Evolutionary conservation across 2,113 vertebrate species (phyloP).

Genomic region (Acanthochromis polyacanthus): DNA sequence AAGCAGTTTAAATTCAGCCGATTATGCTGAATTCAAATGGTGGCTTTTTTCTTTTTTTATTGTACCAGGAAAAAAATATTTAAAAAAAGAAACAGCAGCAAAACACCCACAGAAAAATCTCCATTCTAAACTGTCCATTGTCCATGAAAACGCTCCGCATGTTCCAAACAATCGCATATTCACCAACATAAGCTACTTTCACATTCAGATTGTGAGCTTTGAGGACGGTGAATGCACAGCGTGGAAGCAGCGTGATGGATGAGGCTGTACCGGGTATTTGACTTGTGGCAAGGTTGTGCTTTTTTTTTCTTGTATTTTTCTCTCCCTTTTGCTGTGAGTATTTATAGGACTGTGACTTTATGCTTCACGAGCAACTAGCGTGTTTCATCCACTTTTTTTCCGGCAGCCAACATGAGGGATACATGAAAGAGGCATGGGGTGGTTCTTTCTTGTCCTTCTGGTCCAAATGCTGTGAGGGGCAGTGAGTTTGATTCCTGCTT

Average conservation of each 20-base stretch:
- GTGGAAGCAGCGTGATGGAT: conserved; percentile 27
- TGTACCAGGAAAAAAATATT: background rate
- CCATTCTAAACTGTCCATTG: conserved; percentile 5
- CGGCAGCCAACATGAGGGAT: conserved; percentile 14
- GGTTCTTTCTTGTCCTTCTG: background rate
- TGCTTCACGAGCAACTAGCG: conserved; percentile 24
- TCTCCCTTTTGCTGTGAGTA: conserved; percentile 22
- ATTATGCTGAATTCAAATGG: background rate
- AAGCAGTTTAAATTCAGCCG: background rate
- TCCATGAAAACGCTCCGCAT: background rate
- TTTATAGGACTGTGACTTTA: conserved; percentile 31
- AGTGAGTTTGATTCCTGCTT: conserved; percentile 1
- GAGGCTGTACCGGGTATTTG: conserved; percentile 19
- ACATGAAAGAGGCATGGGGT: conserved; percentile 1
- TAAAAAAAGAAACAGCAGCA: background rate
- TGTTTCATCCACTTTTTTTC: conserved; percentile 29
- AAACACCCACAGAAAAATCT: background rate
- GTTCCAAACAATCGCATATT: background rate
- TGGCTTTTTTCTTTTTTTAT: background rate
- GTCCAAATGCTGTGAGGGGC: background rate
- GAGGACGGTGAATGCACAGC: background rate
- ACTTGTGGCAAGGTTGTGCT: conserved; percentile 41
- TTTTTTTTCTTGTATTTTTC: conserved; percentile 7
- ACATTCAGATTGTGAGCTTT: conserved; percentile 10
- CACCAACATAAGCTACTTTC: conserved; percentile 8